phyloP scores from a whole-genome alignment of 1,140 invertebrate species.

The Musca domestica region DNA sequence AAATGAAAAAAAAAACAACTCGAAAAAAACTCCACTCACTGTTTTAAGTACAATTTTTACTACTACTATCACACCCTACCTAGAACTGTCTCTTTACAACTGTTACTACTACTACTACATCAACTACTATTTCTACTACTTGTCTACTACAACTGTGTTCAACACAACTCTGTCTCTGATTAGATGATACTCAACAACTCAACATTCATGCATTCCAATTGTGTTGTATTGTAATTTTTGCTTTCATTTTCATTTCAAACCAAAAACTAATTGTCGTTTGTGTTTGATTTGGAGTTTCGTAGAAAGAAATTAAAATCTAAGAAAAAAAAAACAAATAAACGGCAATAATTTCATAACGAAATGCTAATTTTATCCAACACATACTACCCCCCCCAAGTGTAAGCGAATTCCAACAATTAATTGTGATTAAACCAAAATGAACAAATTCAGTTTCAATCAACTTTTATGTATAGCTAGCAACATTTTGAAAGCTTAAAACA shows the following conservation, averaged over 20 bases:
- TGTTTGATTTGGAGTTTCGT: slow-evolving; percentile 1
- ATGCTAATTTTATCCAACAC: not conserved
- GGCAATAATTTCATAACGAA: not conserved
- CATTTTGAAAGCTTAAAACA: slow-evolving; percentile 33
- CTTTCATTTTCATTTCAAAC: not conserved
- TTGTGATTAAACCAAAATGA: no score
- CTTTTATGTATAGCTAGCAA: slow-evolving; percentile 52
- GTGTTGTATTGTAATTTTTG: not conserved
- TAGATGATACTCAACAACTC: not conserved
- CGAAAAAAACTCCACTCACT: not conserved
- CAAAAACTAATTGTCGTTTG: not conserved
- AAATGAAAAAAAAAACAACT: no score
- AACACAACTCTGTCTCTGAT: slow-evolving; percentile 19
- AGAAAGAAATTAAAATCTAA: no score
- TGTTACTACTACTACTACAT: slow-evolving; percentile 9
- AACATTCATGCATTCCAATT: not conserved
- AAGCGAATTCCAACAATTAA: no score
- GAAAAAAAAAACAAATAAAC: not conserved
- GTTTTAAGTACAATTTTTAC: slow-evolving; percentile 21
- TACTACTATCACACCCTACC: not conserved
- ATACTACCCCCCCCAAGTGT: not conserved
- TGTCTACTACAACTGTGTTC: not conserved
- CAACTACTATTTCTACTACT: slow-evolving; percentile 8
- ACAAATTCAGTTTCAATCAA: slow-evolving; percentile 21
- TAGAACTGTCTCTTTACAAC: not conserved